Base-by-base conservation (phyloP, 1,140 invertebrate genomes). In the Nixonia krombeini region DNA sequence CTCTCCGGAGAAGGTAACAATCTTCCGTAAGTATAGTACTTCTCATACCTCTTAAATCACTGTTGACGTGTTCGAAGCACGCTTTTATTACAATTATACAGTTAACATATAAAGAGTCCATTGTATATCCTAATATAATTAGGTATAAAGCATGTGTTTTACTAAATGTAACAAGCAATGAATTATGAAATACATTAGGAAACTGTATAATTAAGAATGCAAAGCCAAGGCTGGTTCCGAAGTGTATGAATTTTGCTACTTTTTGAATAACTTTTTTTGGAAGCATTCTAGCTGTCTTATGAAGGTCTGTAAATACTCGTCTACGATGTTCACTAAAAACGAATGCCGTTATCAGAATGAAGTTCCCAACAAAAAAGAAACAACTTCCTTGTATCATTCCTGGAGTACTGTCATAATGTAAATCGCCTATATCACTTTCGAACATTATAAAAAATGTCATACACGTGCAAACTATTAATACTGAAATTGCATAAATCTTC, bases 61-160 rank as follows among this genome's bases (percentile, higher is more conserved):
- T 6, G 37, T 65, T 72, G 1, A 72, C 26, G 28, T 62, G 47
- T 26, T 69, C 25, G 16, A 63, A 66, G 13, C 70, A 58, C 12
- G 45, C 31, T 21, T 44, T 63, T 4, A 69, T 13, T 4, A 69
- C 46, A 9, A 52, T 1, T 1, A 72, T 58, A 12, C 61, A 69
- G 13, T 69, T 66, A 1, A 61, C 28, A 7, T 69, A 42, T 8
- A 66, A 29, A 6, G 35, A 25, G 17, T 72, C 65, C 4, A 68
- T 21, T 18, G 15, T 55, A 72, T 9, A 37, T 15, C 1, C 5
- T 2, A 16, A 23, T 16, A 61, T 5, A 1, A 55, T 64, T 0
- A 53, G 5, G 12, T 29, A 53, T 15, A 25, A 62, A 1, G 17
- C 40, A 8, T 7, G n/a, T n/a, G n/a, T n/a, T n/a, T n/a, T n/a